These are phyloP conservation scores for Panthera uncia DNA, from an alignment of 2,113 vertebrate species.

Conservation along the genomic window DNA sequence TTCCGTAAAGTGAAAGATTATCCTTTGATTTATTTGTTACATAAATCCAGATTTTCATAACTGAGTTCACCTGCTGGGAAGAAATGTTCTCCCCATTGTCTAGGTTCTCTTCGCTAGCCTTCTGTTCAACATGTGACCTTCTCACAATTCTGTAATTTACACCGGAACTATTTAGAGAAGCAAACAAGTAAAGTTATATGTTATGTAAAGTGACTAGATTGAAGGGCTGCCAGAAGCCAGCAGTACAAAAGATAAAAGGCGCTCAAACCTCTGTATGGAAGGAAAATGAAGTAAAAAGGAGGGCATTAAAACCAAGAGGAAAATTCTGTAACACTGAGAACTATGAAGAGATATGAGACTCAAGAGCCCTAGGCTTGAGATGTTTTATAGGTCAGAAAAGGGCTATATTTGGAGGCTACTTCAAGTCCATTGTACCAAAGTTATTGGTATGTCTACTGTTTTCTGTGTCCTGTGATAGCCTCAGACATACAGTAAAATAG, in stretches of 20 bases:
- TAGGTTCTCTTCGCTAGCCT: conserved; percentile 46
- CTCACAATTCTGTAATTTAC: conserved; percentile 52
- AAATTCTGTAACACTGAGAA: not conserved
- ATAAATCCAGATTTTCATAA: conserved; percentile 67
- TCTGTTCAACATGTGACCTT: conserved; percentile 63
- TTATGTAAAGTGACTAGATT: conserved; percentile 53
- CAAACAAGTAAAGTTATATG: conserved; percentile 47
- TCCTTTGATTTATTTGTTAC: conserved; percentile 64
- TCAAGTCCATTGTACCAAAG: not conserved
- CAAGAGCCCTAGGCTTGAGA: not conserved
- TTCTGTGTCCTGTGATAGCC: not conserved
- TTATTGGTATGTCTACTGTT: not conserved
- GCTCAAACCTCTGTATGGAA: not conserved
- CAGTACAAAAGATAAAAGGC: conserved; percentile 51
- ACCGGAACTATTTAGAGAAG: conserved; percentile 54
- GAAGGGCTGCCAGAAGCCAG: conserved; percentile 35
- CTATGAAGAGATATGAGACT: not conserved
- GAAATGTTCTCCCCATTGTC: conserved; percentile 55
- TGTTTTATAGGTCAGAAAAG: not conserved
- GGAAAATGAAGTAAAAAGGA: conserved; percentile 36
- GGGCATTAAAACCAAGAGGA: conserved; percentile 1
- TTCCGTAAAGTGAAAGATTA: conserved; percentile 58
- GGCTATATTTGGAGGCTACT: not conserved
- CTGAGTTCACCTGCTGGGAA: conserved; percentile 63
- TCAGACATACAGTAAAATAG: not conserved